Percentiles rank a stretch among this genome's conserved stretches.
These are phyloP conservation scores for Callyntrura guangdongensis DNA, from an alignment of 2,888 invertebrate genomes.

Conservation along the genomic window DNA sequence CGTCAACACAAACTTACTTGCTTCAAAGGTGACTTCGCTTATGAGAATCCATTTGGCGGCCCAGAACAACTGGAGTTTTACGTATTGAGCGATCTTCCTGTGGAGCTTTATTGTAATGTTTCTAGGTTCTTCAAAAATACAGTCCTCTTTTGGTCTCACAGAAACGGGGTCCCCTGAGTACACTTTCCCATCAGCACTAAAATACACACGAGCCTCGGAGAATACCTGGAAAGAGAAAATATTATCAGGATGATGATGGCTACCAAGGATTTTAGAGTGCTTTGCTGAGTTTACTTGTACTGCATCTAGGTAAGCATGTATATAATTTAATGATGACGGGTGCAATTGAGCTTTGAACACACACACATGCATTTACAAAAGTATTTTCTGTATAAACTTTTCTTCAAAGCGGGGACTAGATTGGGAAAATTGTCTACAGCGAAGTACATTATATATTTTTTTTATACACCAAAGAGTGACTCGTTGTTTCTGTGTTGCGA, in stretches of 20 bases:
- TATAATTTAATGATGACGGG: slow-evolving; percentile 28
- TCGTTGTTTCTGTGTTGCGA: not conserved
- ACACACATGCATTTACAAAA: not conserved
- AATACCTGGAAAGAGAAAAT: slow-evolving; percentile 89
- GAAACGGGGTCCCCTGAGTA: slow-evolving; percentile 93
- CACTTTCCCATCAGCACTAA: slow-evolving; percentile 93
- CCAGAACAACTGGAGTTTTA: slow-evolving; percentile 91
- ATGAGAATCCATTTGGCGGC: slow-evolving; percentile 96
- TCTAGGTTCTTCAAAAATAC: slow-evolving; percentile 91
- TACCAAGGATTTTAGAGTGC: not conserved
- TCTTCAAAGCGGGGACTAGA: not conserved
- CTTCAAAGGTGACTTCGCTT: slow-evolving; percentile 95
- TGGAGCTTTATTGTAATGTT: slow-evolving; percentile 94
- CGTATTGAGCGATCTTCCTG: slow-evolving; percentile 92
- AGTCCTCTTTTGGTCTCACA: slow-evolving; percentile 90
- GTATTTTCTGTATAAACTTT: slow-evolving; percentile 7
- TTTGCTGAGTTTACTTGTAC: not conserved
- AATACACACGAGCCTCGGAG: slow-evolving; percentile 92
- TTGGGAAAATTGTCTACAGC: not conserved
- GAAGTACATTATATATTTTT: not conserved
- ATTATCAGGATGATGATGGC: not conserved
- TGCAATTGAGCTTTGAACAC: slow-evolving; percentile 23
- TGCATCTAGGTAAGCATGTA: not conserved
- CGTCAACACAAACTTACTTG: slow-evolving; percentile 87
- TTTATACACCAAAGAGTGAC: no score